Evolutionary conservation across 2,113 vertebrate genomes (phyloP).

Genomic region (Osmerus mordax): DNA sequence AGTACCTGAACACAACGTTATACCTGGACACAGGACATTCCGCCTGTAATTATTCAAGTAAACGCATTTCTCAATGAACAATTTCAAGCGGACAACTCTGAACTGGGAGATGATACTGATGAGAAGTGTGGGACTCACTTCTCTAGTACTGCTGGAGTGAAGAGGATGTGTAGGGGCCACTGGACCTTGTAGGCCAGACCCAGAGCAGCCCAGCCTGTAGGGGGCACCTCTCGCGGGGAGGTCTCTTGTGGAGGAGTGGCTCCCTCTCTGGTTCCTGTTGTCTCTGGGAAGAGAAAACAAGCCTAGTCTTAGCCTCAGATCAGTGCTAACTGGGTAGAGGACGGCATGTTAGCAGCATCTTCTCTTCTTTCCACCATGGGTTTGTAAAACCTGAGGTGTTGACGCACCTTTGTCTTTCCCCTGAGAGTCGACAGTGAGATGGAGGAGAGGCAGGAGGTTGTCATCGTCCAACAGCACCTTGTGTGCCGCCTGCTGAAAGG

Average conservation of each 20-base stretch:
- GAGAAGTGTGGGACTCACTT: conserved; percentile 76
- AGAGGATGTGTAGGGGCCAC: conserved; percentile 97
- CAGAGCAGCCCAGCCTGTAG: conserved; percentile 92
- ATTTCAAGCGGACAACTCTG: background rate
- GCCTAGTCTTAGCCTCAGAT: background rate
- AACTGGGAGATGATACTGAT: background rate
- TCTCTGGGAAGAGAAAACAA: conserved; percentile 66
- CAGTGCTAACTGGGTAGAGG: background rate
- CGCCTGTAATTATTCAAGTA: background rate
- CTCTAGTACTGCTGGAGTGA: conserved; percentile 92
- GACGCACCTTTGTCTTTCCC: conserved; percentile 91
- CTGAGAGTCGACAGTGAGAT: conserved; percentile 91
- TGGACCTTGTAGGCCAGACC: conserved; percentile 96
- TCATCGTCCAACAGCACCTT: conserved; percentile 95
- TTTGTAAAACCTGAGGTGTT: no score
- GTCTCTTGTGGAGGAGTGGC: conserved; percentile 83
- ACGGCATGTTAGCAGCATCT: background rate
- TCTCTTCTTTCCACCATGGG: no score
- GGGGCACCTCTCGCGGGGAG: conserved; percentile 88
- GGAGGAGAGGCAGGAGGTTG: conserved; percentile 92
- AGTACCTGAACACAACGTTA: conserved; percentile 94
- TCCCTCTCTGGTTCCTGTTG: conserved; percentile 79
- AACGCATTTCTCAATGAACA: background rate
- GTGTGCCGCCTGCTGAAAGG: conserved; percentile 95
- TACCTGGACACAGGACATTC: conserved; percentile 73